Evolutionary conservation across 2,888 invertebrate species (phyloP).

Genomic region (Aphidius colemani): DNA sequence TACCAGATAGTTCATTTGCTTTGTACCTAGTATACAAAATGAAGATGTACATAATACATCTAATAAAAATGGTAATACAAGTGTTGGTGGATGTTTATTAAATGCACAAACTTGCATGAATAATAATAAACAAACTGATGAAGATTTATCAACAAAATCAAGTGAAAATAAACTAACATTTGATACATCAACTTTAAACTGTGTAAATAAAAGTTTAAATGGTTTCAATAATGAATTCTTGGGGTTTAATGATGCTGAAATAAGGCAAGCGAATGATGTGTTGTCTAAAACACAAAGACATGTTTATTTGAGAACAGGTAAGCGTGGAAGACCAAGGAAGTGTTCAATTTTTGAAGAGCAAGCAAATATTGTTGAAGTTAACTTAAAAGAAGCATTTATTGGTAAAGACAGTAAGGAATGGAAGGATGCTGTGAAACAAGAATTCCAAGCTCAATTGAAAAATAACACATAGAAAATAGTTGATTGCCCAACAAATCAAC

Average conservation of each 20-base stretch:
- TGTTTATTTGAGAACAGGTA: constrained; percentile 17
- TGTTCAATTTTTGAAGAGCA: not conserved
- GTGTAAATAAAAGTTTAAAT: too few relatives aligned
- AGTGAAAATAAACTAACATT: too few relatives aligned
- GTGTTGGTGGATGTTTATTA: too few relatives aligned
- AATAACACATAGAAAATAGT: constrained; percentile 34
- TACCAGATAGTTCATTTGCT: too few relatives aligned
- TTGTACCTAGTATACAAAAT: too few relatives aligned
- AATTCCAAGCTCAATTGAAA: constrained; percentile 31
- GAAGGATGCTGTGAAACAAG: constrained; percentile 24
- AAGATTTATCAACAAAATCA: too few relatives aligned
- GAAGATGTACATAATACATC: too few relatives aligned
- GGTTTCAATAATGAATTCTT: too few relatives aligned
- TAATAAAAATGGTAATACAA: too few relatives aligned
- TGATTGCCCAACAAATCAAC: constrained; percentile 11
- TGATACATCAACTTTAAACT: too few relatives aligned
- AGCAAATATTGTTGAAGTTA: constrained; percentile 12
- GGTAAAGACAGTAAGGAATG: constrained; percentile 20
- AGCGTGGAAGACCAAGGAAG: constrained; percentile 17
- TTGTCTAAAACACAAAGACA: not conserved
- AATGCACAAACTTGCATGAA: too few relatives aligned
- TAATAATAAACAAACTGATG: too few relatives aligned
- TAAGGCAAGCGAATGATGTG: constrained; percentile 5
- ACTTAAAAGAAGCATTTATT: constrained; percentile 10
- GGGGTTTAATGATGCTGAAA: not conserved